Evolutionary conservation across 2,797 vertebrate species (phyloP).

Genomic region (Mastacembelus armatus): DNA sequence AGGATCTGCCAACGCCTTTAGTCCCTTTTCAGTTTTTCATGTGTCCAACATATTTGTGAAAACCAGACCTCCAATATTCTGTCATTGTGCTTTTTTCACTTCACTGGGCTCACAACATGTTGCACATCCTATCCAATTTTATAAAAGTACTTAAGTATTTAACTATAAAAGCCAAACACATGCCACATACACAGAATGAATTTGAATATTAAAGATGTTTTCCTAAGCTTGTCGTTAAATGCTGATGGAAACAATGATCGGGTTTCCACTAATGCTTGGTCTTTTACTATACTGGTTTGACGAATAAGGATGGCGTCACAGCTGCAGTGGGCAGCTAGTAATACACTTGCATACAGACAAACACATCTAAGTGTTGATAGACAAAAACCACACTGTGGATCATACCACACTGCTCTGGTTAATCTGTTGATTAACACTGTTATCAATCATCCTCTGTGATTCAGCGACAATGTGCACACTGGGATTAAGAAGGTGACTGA

Average conservation of each 20-base stretch:
- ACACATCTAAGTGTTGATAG: slow-evolving; percentile 53
- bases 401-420: slow-evolving; percentile 49
- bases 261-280: slow-evolving; percentile 39
- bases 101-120: slow-evolving; percentile 43
- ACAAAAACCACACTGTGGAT: slow-evolving; percentile 57
- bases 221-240: slow-evolving; percentile 16
- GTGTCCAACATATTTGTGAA: slow-evolving; percentile 26
- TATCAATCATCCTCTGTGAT: slow-evolving; percentile 74
- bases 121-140: slow-evolving; percentile 48
- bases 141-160: slow-evolving; percentile 23
- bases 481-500: slow-evolving; percentile 60
- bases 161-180: slow-evolving; percentile 32
- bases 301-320: slow-evolving; percentile 38
- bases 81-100: slow-evolving; percentile 48
- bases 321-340: slow-evolving; percentile 28
- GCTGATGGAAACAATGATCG: slow-evolving; percentile 46
- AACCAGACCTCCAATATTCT: slow-evolving; percentile 50
- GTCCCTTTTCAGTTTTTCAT: slow-evolving; percentile 63
- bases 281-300: slow-evolving; percentile 26
- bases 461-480: slow-evolving; percentile 54
- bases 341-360: slow-evolving; percentile 22
- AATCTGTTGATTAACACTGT: slow-evolving; percentile 66
- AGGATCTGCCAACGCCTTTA: slow-evolving; percentile 52
- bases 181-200: slow-evolving; percentile 27
- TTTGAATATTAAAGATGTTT: slow-evolving; percentile 43